phyloP scores from a whole-genome alignment of 2,888 invertebrate species.

The Luffia ferchaultella region DNA sequence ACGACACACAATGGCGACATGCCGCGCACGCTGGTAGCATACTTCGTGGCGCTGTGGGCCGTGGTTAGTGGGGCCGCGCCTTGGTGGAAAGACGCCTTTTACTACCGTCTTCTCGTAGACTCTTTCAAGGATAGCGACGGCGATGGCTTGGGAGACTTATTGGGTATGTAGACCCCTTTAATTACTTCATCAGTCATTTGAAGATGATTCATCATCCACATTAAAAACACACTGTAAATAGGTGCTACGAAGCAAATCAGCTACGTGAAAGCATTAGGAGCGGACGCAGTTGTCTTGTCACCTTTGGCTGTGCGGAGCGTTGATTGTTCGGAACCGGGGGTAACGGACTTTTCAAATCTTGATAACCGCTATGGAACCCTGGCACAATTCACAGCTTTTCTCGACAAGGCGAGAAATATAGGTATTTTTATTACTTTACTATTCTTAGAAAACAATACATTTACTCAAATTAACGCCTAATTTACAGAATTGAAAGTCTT shows the following conservation, averaged over 20 bases:
- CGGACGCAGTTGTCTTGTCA: conserved; percentile 49
- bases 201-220: too few relatives aligned
- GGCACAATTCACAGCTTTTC: conserved; percentile 65
- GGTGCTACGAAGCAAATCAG: conserved; percentile 44
- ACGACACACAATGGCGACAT: not conserved
- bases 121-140: conserved; percentile 85
- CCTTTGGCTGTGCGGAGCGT: conserved; percentile 29
- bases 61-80: conserved; percentile 5
- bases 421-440: conserved; percentile 51
- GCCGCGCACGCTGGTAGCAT: conserved; percentile 17
- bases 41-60: conserved; percentile 12
- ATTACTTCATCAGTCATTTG: too few relatives aligned
- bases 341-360: conserved; percentile 72
- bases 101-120: conserved; percentile 85
- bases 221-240: too few relatives aligned
- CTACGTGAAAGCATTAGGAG: conserved; percentile 46
- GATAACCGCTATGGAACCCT: conserved; percentile 76
- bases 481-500: conserved; percentile 60
- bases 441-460: too few relatives aligned
- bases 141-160: conserved; percentile 87
- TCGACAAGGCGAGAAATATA: conserved; percentile 54
- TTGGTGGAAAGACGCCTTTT: conserved; percentile 61
- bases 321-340: conserved; percentile 82
- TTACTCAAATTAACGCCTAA: too few relatives aligned
- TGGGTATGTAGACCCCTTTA: conserved; percentile 66